These are phyloP conservation scores for Drosophila cognata DNA, from an alignment of 2,888 invertebrate species.

Conservation along the genomic window DNA sequence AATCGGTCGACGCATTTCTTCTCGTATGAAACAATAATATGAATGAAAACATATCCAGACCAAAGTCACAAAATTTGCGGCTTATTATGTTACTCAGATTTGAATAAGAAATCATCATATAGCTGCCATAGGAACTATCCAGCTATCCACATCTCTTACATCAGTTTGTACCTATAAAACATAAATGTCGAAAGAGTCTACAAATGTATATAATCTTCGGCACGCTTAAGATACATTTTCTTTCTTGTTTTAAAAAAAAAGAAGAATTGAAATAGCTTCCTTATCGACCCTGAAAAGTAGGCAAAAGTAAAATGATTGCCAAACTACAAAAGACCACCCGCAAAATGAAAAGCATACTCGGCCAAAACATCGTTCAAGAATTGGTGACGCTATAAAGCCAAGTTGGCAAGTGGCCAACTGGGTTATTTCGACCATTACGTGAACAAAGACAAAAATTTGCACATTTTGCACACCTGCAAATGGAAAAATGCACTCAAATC, in stretches of 20 bases:
- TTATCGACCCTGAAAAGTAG: conserved; percentile 62
- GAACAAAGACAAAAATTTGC: conserved; percentile 20
- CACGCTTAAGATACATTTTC: not conserved
- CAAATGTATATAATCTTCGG: not conserved
- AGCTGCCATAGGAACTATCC: not conserved
- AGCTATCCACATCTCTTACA: not conserved
- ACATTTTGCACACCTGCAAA: conserved; percentile 28
- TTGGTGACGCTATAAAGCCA: conserved; percentile 9
- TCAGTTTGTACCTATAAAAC: not conserved
- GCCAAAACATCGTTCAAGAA: not conserved
- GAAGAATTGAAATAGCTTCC: not conserved
- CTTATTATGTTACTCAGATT: not conserved
- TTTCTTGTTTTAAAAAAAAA: not conserved
- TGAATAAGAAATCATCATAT: not conserved
- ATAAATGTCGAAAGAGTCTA: not conserved
- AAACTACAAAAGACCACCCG: conserved; percentile 9
- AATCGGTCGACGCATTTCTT: not conserved
- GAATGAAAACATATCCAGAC: not conserved
- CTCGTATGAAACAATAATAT: not conserved
- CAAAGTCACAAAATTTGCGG: not conserved
- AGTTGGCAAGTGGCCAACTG: conserved; percentile 65
- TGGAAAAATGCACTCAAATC: conserved; percentile 41
- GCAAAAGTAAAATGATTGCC: conserved; percentile 36
- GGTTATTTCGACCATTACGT: conserved; percentile 61
- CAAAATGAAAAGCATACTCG: conserved; percentile 1